Evolutionary conservation across 2,113 vertebrate species (phyloP).

Genomic region (Ammodytes dubius): DNA sequence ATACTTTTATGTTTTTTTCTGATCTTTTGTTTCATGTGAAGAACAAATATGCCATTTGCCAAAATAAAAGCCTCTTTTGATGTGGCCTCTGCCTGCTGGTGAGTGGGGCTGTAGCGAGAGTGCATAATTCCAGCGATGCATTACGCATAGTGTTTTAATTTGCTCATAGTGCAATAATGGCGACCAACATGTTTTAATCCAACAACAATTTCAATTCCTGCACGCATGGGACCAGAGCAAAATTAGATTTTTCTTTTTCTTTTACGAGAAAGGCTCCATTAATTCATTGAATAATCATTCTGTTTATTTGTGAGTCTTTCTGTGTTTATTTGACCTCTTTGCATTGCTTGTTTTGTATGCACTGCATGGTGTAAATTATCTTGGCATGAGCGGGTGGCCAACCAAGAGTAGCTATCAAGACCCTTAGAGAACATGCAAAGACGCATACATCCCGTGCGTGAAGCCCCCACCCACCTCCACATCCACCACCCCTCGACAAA

Average conservation of each 20-base stretch:
- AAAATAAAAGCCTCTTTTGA: conserved; percentile 54
- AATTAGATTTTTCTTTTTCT: conserved; percentile 44
- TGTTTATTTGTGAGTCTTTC: conserved; percentile 33
- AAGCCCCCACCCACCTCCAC: conserved; percentile 11
- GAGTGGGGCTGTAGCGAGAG: conserved; percentile 15
- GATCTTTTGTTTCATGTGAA: conserved; percentile 58
- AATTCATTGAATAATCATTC: conserved; percentile 26
- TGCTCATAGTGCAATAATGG: conserved; percentile 38
- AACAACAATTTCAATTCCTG: conserved; percentile 33
- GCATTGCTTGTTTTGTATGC: conserved; percentile 32
- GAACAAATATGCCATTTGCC: conserved; percentile 56
- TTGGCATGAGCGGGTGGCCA: conserved; percentile 30
- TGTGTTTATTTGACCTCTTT: conserved; percentile 27
- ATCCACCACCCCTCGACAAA: conserved; percentile 81
- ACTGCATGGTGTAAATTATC: conserved; percentile 55
- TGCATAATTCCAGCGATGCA: conserved; percentile 38
- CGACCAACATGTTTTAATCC: conserved; percentile 39
- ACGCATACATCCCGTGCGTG: neutral
- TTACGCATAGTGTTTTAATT: conserved; percentile 55
- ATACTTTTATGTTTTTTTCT: conserved; percentile 20
- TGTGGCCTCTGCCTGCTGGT: conserved; percentile 42
- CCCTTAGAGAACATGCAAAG: conserved; percentile 39
- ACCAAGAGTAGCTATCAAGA: conserved; percentile 51
- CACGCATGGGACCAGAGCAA: conserved; percentile 1
- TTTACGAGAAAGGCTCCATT: conserved; percentile 22